Evolutionary conservation across 37 sponge, comb jelly and placozoan genomes (phyloP), one percentile per base, ranked within the genome.

Genomic region (Halisarca cf. caerulea): DNA sequence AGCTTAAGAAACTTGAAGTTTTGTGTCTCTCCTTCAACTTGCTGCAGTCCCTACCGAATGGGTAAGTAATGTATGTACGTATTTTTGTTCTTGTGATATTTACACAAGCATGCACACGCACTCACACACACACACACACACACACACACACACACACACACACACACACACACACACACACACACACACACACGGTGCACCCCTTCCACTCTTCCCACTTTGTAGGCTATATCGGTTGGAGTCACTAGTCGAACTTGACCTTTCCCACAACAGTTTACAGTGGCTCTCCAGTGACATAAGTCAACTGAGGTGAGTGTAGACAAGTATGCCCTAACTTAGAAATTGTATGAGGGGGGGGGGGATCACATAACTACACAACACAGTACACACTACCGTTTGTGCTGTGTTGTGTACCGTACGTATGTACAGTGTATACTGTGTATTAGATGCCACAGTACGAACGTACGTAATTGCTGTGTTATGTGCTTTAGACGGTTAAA

Each of bases 11-110:
- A 25, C 71, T 94, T 24, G 40, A 84, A 53, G 33, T 88, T 20
- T 68, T 94, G 34, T 94, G 92, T 32, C 37, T 89, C 15, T 92
- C 95, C 0, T 95, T 95, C 85, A 87, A 85, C 71, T 71, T 92
- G 17, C 85, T 95, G 45, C 42, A 90, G 1, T 62, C 79, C 32
- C 84, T 95, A 18, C 95, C 95, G n/a, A 21, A 82, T 44, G 95
- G 95, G 95, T 95, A 43, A 85, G 85, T 0, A 28, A 0, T 1
- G 20, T 30, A 30, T 73, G 39, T 21, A 32, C 61, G 58, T 58
- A 14, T 34, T 23, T 21, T 58, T 2, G 51, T 47, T 14, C 51
- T 14, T 47, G 11, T 11, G 11, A 11, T 47, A 47, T 47, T 6
- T 47, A 47, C 51, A n/a, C n/a, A n/a, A n/a, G n/a, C n/a, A n/a